Conservation (phyloP, 2,888 invertebrate species). For the Melanargia galathea region DNA sequence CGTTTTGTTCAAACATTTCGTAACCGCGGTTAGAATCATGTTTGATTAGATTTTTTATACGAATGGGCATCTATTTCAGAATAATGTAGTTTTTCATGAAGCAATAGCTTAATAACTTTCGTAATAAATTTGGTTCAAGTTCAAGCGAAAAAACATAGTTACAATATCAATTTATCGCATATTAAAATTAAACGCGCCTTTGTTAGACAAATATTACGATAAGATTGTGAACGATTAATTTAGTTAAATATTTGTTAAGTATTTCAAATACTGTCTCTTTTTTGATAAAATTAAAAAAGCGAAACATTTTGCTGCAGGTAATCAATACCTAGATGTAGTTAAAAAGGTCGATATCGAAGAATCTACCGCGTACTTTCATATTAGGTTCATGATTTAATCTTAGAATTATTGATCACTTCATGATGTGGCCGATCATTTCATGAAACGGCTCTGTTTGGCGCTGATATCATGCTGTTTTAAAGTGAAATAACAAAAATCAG, state of each 20-base stretch:
- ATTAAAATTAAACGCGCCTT: constrained; percentile 27
- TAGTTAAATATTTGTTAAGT: constrained; percentile 20
- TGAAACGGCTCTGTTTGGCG: no score
- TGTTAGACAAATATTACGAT: constrained; percentile 26
- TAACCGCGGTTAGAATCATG: background rate
- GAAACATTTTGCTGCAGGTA: background rate
- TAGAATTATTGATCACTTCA: no score
- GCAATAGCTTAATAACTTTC: constrained; percentile 18
- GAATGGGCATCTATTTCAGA: constrained; percentile 23
- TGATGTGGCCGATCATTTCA: no score
- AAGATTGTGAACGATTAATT: constrained; percentile 27
- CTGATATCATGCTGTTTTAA: no score
- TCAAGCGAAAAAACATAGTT: constrained; percentile 22
- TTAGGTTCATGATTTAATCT: no score
- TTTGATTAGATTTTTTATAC: constrained; percentile 6
- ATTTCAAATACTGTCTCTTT: background rate
- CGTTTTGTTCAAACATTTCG: constrained; percentile 5
- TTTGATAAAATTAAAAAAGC: background rate
- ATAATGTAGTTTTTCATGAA: constrained; percentile 12
- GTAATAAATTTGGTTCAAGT: constrained; percentile 23
- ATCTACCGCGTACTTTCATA: no score
- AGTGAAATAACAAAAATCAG: no score
- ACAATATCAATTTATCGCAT: constrained; percentile 27
- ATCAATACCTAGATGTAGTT: no score
- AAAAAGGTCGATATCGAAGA: no score